Conservation (phyloP, 2,888 invertebrate species). For the Eristalis tenax region DNA sequence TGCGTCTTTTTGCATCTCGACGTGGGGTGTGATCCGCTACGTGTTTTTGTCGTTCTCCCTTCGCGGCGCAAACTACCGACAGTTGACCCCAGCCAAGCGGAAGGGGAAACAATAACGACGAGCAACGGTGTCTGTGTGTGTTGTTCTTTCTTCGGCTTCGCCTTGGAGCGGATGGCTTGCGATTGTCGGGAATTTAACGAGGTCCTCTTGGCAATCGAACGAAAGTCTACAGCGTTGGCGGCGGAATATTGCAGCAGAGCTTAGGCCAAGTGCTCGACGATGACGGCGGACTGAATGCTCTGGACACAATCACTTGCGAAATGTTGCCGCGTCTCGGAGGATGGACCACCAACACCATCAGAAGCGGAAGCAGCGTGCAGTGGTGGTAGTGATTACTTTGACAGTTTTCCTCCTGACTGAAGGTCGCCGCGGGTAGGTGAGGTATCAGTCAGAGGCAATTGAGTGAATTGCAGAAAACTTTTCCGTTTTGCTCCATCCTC, state of each 20-base stretch:
- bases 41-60: background rate
- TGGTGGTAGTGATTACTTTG: conserved; percentile 6
- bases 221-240: no score
- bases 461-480: conserved; percentile 47
- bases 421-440: background rate
- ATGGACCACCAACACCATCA: no score
- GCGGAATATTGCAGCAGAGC: background rate
- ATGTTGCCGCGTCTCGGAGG: background rate
- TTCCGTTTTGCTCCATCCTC: background rate
- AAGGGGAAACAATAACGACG: conserved; percentile 52
- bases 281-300: background rate
- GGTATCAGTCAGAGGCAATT: conserved; percentile 60
- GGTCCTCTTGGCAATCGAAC: background rate
- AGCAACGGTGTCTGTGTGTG: conserved; percentile 8
- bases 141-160: background rate
- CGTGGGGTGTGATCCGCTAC: conserved; percentile 1
- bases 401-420: background rate
- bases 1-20: conserved; percentile 19
- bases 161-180: background rate
- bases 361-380: background rate
- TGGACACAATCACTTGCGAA: background rate
- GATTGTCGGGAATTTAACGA: background rate
- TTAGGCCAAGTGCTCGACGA: background rate
- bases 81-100: conserved; percentile 29
- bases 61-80: conserved; percentile 18